Evolutionary conservation across 1,140 invertebrate genomes (phyloP).

Genomic region (Tyrophagus putrescentiae): DNA sequence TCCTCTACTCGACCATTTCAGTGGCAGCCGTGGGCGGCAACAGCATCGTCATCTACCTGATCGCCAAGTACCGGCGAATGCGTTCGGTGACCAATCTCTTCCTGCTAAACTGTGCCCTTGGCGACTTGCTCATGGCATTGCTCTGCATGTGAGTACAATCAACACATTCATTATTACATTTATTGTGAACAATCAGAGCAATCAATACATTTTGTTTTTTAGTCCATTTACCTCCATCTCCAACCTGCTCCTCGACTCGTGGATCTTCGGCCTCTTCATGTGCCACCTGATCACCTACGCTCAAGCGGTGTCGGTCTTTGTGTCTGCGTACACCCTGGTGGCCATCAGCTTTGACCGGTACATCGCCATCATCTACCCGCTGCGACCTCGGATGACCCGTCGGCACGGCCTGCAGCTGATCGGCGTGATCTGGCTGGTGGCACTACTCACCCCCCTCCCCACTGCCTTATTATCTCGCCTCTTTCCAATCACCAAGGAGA

Average conservation of each 20-base stretch:
- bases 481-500: conserved; percentile 18
- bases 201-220: no score
- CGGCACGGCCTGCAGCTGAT: conserved; percentile 53
- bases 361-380: conserved; percentile 70
- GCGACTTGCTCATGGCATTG: conserved; percentile 65
- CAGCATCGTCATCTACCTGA: conserved; percentile 62
- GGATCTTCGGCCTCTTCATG: conserved; percentile 62
- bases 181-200: no score
- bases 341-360: conserved; percentile 36
- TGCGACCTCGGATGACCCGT: conserved; percentile 59
- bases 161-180: no score
- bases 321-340: conserved; percentile 56
- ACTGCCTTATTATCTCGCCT: conserved; percentile 49
- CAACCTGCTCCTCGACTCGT: conserved; percentile 54
- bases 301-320: conserved; percentile 30
- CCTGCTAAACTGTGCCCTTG: conserved; percentile 65
- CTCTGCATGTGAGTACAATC: no score
- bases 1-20: conserved; percentile 31
- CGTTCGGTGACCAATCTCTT: conserved; percentile 73
- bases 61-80: conserved; percentile 58
- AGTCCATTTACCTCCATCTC: conserved; percentile 65
- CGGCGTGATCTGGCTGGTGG: conserved; percentile 54
- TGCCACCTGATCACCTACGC: conserved; percentile 61
- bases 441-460: conserved; percentile 60
- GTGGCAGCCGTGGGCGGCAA: conserved; percentile 59